Evolutionary conservation across 2,797 vertebrate species (phyloP), one percentile per base, ranked within the genome.

Genomic region (Anguilla pacifica): DNA sequence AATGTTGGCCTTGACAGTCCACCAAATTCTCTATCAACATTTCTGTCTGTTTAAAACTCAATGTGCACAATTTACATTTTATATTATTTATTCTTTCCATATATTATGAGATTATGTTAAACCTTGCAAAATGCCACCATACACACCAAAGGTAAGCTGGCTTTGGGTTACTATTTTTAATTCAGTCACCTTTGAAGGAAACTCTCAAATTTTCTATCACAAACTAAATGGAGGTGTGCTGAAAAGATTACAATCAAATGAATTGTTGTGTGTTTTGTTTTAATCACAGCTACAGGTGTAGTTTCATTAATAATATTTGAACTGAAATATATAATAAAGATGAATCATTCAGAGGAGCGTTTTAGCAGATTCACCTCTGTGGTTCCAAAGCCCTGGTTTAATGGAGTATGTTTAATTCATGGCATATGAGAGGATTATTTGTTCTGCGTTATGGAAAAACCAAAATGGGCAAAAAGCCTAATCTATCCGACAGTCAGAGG

Each of bases 371-470:
- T 11, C 31, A 25, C 25, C 17, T 84, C 81, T 51, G 19, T 84
- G 49, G 5, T 57, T 3, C 83, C 3, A 10, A 28, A 11, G 55
- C n/a, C 57, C 10, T 59, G 77, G 77, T 25, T 35, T 84, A 57
- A 17, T 55, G 3, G 53, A n/a, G 53, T 5, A 59, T 57, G 57
- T 84, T 31, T 84, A 84, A 84, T 61, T 57, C 53, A 57, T 57
- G 53, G 2, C 5, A 22, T 84, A 84, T 6, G 55, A 59, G 51
- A 6, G 83, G 51, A 84, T 84, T 84, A 59, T 59, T 84, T 31
- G 83, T 84, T 84, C 35, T 59, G 83, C 57, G n/a, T 84, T 59
- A 84, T 84, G 55, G 22, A 84, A 61, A 61, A 84, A n/a, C 28
- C 83, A 57, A 57, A n/a, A 57, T 19, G 74, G 74, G 39, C 13